Conservation (phyloP, 2,797 vertebrate genomes). For the Cottoperca gobio region DNA sequence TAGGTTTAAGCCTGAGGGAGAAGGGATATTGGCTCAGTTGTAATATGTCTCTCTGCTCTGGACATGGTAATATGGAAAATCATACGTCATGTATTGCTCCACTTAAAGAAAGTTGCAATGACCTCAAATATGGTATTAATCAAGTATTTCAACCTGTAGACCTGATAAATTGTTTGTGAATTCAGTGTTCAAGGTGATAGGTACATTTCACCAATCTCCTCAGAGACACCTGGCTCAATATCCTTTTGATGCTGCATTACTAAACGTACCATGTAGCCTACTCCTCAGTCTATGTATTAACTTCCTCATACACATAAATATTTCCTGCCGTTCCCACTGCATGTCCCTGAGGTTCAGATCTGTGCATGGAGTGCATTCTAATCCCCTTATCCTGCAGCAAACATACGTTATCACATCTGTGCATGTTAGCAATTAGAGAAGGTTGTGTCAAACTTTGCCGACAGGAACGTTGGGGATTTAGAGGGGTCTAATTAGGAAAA, state of each 20-base stretch:
- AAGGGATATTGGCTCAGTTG: conserved; percentile 39
- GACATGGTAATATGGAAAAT: conserved; percentile 23
- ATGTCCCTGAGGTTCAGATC: conserved; percentile 48
- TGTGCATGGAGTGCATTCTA: conserved; percentile 63
- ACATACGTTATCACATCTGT: conserved; percentile 73
- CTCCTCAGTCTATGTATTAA: conserved; percentile 33
- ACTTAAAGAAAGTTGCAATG: conserved; percentile 38
- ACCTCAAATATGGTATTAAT: conserved; percentile 39
- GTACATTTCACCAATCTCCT: conserved; percentile 55
- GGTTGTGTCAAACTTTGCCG: conserved; percentile 73
- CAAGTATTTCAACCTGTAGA: conserved; percentile 46
- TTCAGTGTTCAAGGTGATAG: conserved; percentile 56
- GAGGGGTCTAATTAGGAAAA: conserved; percentile 81
- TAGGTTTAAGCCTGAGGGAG: conserved; percentile 34
- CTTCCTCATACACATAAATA: conserved; percentile 51
- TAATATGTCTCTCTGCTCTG: conserved; percentile 31
- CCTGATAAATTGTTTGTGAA: conserved; percentile 44
- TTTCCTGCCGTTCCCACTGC: conserved; percentile 35
- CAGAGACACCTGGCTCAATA: conserved; percentile 66
- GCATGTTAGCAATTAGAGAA: conserved; percentile 73
- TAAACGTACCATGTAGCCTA: conserved; percentile 46
- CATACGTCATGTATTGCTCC: conserved; percentile 26
- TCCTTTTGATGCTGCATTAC: conserved; percentile 63
- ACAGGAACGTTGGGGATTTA: conserved; percentile 71
- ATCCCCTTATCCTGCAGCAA: conserved; percentile 71